Evolutionary conservation across 2,113 vertebrate species (phyloP).

Genomic region (Canis aureus): DNA sequence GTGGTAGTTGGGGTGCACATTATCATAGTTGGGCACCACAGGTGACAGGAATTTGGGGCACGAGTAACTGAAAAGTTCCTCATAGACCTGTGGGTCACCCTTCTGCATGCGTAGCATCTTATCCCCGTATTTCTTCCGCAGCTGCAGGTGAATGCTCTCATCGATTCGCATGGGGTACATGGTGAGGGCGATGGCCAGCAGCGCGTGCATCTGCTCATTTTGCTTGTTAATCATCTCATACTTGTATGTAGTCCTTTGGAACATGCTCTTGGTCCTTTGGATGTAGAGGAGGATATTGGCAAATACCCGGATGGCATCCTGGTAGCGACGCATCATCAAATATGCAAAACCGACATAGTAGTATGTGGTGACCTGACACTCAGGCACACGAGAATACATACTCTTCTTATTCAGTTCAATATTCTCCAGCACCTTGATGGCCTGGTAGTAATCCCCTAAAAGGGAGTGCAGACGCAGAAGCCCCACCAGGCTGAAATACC

Average conservation of each 20-base stretch:
- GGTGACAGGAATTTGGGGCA: no score
- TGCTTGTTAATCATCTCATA: slow-evolving; percentile 92
- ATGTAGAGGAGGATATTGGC: slow-evolving; percentile 99
- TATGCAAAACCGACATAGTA: slow-evolving; percentile 99
- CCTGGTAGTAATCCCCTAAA: slow-evolving; percentile 98
- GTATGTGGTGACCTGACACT: slow-evolving; percentile 99
- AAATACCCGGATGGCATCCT: slow-evolving; percentile 98
- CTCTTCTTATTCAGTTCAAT: slow-evolving; percentile 99
- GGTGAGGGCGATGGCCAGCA: no score
- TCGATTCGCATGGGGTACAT: no score
- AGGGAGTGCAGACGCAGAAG: slow-evolving; percentile 97
- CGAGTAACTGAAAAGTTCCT: no score
- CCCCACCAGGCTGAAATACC: slow-evolving; percentile 98
- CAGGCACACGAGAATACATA: slow-evolving; percentile 98
- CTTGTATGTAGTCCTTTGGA: slow-evolving; percentile 98
- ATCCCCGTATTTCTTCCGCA: no score
- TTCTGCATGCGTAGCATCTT: no score
- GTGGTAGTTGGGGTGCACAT: no score
- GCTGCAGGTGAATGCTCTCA: no score
- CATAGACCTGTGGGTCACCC: no score
- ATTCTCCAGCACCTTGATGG: slow-evolving; percentile 99
- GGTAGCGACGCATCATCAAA: slow-evolving; percentile 99
- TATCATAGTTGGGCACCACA: no score
- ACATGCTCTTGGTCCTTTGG: slow-evolving; percentile 99
- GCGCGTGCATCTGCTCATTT: no score